Base-by-base conservation (phyloP, 2,113 vertebrate genomes). In the Ascaphus truei region DNA sequence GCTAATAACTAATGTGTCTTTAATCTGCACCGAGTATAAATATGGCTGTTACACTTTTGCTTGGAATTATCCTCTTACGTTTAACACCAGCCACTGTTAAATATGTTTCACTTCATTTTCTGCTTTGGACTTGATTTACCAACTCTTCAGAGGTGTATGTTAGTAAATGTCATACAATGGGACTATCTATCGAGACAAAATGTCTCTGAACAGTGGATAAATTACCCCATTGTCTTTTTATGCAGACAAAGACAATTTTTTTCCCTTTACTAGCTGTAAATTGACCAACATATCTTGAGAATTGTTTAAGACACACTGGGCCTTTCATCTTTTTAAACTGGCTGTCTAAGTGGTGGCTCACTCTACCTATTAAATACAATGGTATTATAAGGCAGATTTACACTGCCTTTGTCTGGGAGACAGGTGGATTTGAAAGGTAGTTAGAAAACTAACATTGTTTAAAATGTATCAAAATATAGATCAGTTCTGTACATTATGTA, bases 151-250 rank as follows among this genome's bases (percentile, higher is more conserved):
- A 37, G 27, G 43, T 41, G 52, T 48, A 71, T 41, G 56, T 61
- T 61, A 31, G 47, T 29, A 71, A 71, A 61, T 71, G 67, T 71
- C 45, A 71, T 61, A 23, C 15, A 52, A 59, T 59, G 33, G 23
- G 16, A 39, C 34, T 39, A 52, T 50, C 43, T 37, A 11, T n/a
- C 31, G 7, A 61, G 56, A 60, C 45, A 71, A 41, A 52, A 51
- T 71, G 67, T 60, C 25, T 23, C 67, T 41, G 56, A 69, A 34
- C 56, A 52, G 33, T 41, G 45, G 56, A 69, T 69, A 51, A 69
- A 69, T 69, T 51, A 52, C 57, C 29, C 55, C 56, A 60, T 61
- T 71, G 60, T 69, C 66, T 60, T 52, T 68, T 60, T 61, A 52
- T 60, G 57, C 59, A 25, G 47, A 33, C 33, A 71, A 41, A 52